These are phyloP conservation scores for Valencia hispanica DNA, from an alignment of 2,797 vertebrate species.

Conservation along the genomic window DNA sequence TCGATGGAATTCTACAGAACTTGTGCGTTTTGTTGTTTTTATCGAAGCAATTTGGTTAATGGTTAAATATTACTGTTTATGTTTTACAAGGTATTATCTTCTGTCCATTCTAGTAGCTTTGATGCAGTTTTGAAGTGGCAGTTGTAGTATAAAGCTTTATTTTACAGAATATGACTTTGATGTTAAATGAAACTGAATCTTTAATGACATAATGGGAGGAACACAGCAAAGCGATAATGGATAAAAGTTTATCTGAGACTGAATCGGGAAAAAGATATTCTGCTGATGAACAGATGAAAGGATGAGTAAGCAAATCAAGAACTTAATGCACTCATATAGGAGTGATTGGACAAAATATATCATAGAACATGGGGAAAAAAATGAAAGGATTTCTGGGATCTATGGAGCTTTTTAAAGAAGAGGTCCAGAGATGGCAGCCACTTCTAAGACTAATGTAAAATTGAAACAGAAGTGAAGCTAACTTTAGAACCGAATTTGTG, in stretches of 20 bases:
- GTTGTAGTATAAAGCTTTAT: constrained; percentile 27
- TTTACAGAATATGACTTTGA: constrained; percentile 23
- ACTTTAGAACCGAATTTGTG: not conserved
- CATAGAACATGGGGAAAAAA: not conserved
- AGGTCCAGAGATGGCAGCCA: not conserved
- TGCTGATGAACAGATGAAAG: constrained; percentile 29
- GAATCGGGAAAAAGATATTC: constrained; percentile 4
- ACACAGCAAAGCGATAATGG: not conserved
- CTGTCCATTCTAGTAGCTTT: not conserved
- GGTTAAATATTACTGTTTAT: not conserved
- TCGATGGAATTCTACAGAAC: too few species aligned
- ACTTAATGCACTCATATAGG: constrained; percentile 5
- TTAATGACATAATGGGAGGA: constrained; percentile 30
- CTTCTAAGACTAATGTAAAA: not conserved
- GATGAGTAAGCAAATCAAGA: constrained; percentile 11
- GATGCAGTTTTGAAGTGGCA: not conserved
- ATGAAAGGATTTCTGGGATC: not conserved
- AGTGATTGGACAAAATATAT: constrained; percentile 5
- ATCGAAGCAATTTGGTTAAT: too few species aligned
- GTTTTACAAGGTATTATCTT: not conserved
- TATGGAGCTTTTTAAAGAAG: not conserved
- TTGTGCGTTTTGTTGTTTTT: too few species aligned
- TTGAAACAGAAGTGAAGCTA: not conserved
- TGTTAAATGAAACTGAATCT: constrained; percentile 38
- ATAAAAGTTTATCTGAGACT: constrained; percentile 23